phyloP scores from a whole-genome alignment of 2,888 invertebrate genomes.

The Aleiodes alternator region DNA sequence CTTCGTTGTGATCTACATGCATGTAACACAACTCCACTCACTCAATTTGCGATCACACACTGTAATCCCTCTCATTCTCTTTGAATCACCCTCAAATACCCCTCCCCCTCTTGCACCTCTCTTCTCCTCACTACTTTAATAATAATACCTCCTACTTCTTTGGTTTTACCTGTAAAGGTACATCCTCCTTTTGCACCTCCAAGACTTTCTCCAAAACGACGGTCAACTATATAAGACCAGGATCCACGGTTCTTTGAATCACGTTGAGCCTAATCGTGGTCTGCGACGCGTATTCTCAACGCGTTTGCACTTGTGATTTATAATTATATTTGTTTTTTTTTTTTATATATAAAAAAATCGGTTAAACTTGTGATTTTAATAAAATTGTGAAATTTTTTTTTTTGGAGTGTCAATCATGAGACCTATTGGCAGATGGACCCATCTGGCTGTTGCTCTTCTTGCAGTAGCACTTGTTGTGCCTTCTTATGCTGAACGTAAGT shows the following conservation, averaged over 20 bases:
- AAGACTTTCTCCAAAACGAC: slow-evolving; percentile 75
- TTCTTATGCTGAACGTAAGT: slow-evolving; percentile 71
- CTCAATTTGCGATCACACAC: slow-evolving; percentile 16
- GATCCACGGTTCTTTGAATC: slow-evolving; percentile 71
- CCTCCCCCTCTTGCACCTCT: too few relatives aligned
- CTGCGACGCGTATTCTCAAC: slow-evolving; percentile 35
- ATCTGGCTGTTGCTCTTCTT: slow-evolving; percentile 65
- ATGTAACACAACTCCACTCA: slow-evolving; percentile 24
- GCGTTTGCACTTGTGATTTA: neutral
- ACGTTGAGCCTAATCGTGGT: slow-evolving; percentile 73
- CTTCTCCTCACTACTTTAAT: neutral
- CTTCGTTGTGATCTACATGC: neutral
- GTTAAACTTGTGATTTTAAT: too few relatives aligned
- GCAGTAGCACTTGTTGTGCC: slow-evolving; percentile 66
- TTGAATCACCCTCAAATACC: neutral
- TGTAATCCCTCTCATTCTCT: slow-evolving; percentile 12
- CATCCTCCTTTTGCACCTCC: slow-evolving; percentile 58
- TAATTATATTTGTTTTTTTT: slow-evolving; percentile 10
- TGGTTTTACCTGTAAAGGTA: slow-evolving; percentile 35
- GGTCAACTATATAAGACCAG: slow-evolving; percentile 72
- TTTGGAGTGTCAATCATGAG: slow-evolving; percentile 60
- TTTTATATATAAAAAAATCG: neutral
- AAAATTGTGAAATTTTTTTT: slow-evolving; percentile 19
- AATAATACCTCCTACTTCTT: slow-evolving; percentile 22
- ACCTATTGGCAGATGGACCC: slow-evolving; percentile 65